phyloP scores from a whole-genome alignment of 2,888 invertebrate genomes.

The Orthosia gothica region DNA sequence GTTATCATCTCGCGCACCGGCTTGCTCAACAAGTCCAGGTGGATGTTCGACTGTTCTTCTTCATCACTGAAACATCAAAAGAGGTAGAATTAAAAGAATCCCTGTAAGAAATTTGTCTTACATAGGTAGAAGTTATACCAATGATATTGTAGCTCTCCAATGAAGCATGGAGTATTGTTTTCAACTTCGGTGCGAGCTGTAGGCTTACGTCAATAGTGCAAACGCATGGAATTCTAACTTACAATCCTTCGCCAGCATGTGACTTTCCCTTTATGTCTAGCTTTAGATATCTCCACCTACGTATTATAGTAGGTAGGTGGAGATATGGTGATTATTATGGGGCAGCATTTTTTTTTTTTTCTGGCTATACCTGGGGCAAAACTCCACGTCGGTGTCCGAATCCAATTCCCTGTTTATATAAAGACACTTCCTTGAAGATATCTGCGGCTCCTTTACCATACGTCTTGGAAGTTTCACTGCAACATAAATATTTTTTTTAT shows the following conservation, averaged over 20 bases:
- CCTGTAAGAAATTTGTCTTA: too few species aligned
- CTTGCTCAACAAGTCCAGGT: slow-evolving; percentile 82
- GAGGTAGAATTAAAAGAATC: neutral
- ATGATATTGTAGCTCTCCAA: too few species aligned
- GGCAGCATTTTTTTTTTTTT: neutral
- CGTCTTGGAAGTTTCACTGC: slow-evolving; percentile 66
- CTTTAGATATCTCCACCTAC: neutral
- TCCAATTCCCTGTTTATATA: slow-evolving; percentile 82
- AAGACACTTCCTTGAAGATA: slow-evolving; percentile 82
- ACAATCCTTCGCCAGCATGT: neutral
- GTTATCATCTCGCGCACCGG: slow-evolving; percentile 87
- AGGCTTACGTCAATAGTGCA: neutral
- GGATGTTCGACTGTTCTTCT: slow-evolving; percentile 79
- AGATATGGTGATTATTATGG: too few species aligned
- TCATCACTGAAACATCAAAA: slow-evolving; percentile 67
- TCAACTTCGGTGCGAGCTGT: neutral
- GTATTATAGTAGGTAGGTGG: too few species aligned
- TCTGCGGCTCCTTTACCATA: slow-evolving; percentile 78
- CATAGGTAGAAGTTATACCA: too few species aligned
- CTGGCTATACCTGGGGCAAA: slow-evolving; percentile 73
- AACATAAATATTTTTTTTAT: slow-evolving; percentile 13
- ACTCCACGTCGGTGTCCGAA: slow-evolving; percentile 88
- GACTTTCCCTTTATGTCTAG: neutral
- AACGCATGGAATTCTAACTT: neutral
- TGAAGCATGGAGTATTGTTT: neutral